Evolutionary conservation across 2,113 vertebrate genomes (phyloP), one percentile per base, ranked within the genome.

Genomic region (Tyrannus savana): DNA sequence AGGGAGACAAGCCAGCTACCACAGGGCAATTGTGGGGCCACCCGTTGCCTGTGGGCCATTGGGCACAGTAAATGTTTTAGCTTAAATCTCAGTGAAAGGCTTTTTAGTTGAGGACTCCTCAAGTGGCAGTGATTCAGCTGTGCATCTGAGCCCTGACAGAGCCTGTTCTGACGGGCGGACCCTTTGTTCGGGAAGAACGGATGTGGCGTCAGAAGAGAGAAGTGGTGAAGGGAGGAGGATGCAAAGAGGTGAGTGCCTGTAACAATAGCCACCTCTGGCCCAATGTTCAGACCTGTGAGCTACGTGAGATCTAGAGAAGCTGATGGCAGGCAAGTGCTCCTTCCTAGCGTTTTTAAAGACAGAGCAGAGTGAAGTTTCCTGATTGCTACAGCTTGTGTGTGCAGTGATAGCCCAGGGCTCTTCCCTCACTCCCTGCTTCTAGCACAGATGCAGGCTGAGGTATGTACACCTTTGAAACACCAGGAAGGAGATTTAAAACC

Each of bases 381-480:
- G 10, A 46, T 52, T 37, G 37, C 71, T 71, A 27, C 1, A 5
- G 14, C 9, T 19, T 58, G 10, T 39, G 19, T 19, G 5, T 46
- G 55, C n/a, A 66, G 28, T 0, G 0, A n/a, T 35, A 37, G 39
- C 11, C 14, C 59, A 27, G 50, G 7, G 42, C 1, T 15, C 23
- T 80, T 62, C 24, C 25, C 19, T 19, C 7, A 16, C 19, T 58
- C 27, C 33, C 16, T 16, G 5, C 35, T 91, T 85, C 49, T 21
- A 41, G 25, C 50, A 73, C 33, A 59, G 56, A 31, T 37, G 12
- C 60, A 42, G 47, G 30, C 23, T 62, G 46, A 68, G 31, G 3
- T 66, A 60, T 21, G 11, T 16, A 21, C 24, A 83, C 66, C 19
- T 68, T 62, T 63, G 39, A 31, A 18, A 33, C 42, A 19, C 19